These are phyloP conservation scores for Liodrosophila aerea DNA, from an alignment of 2,888 invertebrate species.

Conservation along the genomic window DNA sequence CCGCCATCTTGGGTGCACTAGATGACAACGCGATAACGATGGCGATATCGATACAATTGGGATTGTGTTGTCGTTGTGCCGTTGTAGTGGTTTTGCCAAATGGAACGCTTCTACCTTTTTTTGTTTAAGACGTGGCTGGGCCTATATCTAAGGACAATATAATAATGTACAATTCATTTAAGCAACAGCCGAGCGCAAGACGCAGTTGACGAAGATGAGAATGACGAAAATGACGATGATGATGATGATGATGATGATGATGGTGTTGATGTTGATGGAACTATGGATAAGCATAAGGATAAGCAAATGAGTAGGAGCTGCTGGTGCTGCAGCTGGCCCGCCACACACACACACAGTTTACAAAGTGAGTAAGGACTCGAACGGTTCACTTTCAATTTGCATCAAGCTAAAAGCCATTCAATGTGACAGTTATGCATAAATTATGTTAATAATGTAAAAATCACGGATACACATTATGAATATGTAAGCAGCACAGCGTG, in stretches of 20 bases:
- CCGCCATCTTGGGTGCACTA: constrained; percentile 83
- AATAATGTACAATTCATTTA: constrained; percentile 47
- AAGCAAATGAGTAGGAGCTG: constrained; percentile 17
- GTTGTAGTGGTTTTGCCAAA: constrained; percentile 36
- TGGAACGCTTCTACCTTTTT: constrained; percentile 44
- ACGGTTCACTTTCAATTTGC: constrained; percentile 64
- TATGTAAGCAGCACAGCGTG: constrained; percentile 61
- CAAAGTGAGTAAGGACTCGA: constrained; percentile 63
- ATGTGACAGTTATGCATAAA: constrained; percentile 82
- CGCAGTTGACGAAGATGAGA: too few species aligned
- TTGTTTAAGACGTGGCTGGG: constrained; percentile 19
- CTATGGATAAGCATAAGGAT: constrained; percentile 4
- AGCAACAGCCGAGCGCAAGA: constrained; percentile 20
- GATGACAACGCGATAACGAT: background rate
- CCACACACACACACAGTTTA: constrained; percentile 59
- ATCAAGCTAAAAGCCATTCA: constrained; percentile 71
- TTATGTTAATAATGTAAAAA: constrained; percentile 82
- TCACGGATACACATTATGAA: constrained; percentile 77
- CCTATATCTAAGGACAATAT: constrained; percentile 71
- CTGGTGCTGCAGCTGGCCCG: constrained; percentile 50
- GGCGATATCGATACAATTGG: background rate
- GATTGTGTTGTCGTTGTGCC: constrained; percentile 14
- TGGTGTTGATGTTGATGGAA: constrained; percentile 7
- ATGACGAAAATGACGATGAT: too few species aligned
- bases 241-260: too few species aligned